Evolutionary conservation across 2,797 vertebrate species (phyloP), one percentile per base, ranked within the genome.

Genomic region (Nyctibius grandis): DNA sequence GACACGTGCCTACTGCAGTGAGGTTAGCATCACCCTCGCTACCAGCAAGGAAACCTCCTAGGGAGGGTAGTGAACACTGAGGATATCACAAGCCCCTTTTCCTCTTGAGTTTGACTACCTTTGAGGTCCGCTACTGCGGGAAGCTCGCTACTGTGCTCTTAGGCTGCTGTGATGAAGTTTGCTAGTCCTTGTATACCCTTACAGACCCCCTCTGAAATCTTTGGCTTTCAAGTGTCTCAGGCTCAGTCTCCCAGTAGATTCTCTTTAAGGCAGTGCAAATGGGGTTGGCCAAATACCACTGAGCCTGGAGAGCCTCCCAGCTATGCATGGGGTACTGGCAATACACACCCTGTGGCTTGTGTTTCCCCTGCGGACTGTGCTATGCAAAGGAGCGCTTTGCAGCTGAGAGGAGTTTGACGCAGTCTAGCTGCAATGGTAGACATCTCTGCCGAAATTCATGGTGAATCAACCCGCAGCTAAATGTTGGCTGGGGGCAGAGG

Each of bases 291-390:
- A 80, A 89, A 93, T 88, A 93, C 60, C 76, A 15, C 1, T 3
- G 78, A 83, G 73, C 57, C 45, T 54, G 1, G 7, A 45, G 91
- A 96, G 53, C 91, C 95, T 94, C 85, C 79, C 80, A 95, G 91
- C 83, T 96, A 80, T 91, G 80, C 44, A 64, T 1, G 6, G 77
- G 90, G 77, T 68, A 93, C 81, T 77, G 89, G 67, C 74, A 89
- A 56, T n/a, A 85, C 85, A 72, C 88, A n/a, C 85, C 82, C 84
- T 75, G 56, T 40, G 74, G 91, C 81, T 94, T 91, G 78, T 89
- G 72, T 92, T 95, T 93, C 86, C 93, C 92, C 61, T 63, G 65
- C 7, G 1, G 29, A 4, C 74, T 73, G 54, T 12, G 73, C 82
- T 93, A 61, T 95, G 80, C 68, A 79, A 78, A 60, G 76, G 67